Base-by-base conservation (phyloP, 2,113 vertebrate species). In the Vicugna pacos region DNA sequence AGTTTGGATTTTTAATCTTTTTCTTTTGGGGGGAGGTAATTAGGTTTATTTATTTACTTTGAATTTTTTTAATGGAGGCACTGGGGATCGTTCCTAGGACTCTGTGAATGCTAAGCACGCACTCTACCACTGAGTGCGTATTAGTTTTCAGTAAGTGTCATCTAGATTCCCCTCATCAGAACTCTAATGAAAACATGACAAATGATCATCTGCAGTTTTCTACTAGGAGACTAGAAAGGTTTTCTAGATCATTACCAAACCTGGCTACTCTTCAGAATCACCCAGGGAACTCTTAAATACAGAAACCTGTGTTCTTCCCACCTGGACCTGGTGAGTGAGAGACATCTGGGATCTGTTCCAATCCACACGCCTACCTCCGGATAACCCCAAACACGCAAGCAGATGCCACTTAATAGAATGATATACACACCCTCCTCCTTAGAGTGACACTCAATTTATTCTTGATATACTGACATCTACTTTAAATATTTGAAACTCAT, bases 121-220 rank as follows among this genome's bases (percentile, higher is more conserved):
- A 42, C 38, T 42, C 38, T 42, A 42, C 38, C 38, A 42, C 38
- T 42, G 38, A 42, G 38, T 81, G 77, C 46, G 35, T 11, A 87
- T 48, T 35, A 58, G 16, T 58, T 91, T 93, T 93, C 72, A 46
- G 93, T 38, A 79, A 88, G 50, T 89, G 83, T 94, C 20, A 84
- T 9, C 38, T 70, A 38, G 32, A 56, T 77, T 96, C 52, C 20
- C 65, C 42, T 89, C 69, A 70, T 54, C 38, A 94, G 75, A 91
- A 14, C 2, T 84, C 26, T 64, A 85, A 76, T 35, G 67, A 91
- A 96, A 89, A 96, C 42, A 87, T 32, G 52, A 86, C 28, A 92
- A 70, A 52, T 42, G 8, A 64, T 89, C 60, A 70, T 10, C 42
- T 88, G 80, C 62, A 77, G 67, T 58, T 89, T 56, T 60, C 38